These are phyloP conservation scores for Euplexia lucipara DNA, from an alignment of 2,888 invertebrate species.

Conservation along the genomic window DNA sequence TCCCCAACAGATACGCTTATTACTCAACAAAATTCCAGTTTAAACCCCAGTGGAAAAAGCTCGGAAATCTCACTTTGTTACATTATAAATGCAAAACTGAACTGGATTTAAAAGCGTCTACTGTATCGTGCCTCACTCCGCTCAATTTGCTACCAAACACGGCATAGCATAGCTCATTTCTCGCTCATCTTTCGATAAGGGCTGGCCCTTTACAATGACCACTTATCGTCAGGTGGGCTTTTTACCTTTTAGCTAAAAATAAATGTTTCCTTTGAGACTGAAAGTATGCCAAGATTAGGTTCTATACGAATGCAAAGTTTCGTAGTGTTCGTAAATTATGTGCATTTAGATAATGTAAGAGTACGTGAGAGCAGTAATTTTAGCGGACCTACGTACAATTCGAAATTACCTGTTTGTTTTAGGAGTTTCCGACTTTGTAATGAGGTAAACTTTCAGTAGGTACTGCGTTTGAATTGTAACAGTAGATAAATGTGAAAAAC, in stretches of 20 bases:
- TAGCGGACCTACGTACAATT: constrained; percentile 22
- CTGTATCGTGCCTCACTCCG: not conserved
- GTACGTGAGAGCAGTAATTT: constrained; percentile 37
- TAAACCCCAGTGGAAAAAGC: constrained; percentile 6
- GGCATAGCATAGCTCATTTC: constrained; percentile 16
- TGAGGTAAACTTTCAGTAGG: not conserved
- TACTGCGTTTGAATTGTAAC: constrained; percentile 6
- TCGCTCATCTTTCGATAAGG: constrained; percentile 31
- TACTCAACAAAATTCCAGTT: constrained; percentile 10
- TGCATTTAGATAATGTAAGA: constrained; percentile 53
- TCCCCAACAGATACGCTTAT: not conserved
- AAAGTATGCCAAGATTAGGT: constrained; percentile 54
- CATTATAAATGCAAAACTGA: constrained; percentile 32
- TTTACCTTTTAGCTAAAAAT: constrained; percentile 63
- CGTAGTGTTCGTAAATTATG: constrained; percentile 54
- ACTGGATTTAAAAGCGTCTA: constrained; percentile 18
- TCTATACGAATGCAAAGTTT: constrained; percentile 51
- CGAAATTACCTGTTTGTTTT: constrained; percentile 33
- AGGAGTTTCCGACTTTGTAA: not conserved
- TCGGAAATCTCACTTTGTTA: constrained; percentile 15
- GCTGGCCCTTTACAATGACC: constrained; percentile 42
- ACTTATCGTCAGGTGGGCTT: constrained; percentile 66
- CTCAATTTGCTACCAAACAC: not conserved
- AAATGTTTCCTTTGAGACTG: constrained; percentile 59
- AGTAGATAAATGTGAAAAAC: not conserved